A percentile compares a stretch with the other conserved stretches of the same genome.
phyloP scores from a whole-genome alignment of 2,113 vertebrate genomes.

The Ammodytes marinus region DNA sequence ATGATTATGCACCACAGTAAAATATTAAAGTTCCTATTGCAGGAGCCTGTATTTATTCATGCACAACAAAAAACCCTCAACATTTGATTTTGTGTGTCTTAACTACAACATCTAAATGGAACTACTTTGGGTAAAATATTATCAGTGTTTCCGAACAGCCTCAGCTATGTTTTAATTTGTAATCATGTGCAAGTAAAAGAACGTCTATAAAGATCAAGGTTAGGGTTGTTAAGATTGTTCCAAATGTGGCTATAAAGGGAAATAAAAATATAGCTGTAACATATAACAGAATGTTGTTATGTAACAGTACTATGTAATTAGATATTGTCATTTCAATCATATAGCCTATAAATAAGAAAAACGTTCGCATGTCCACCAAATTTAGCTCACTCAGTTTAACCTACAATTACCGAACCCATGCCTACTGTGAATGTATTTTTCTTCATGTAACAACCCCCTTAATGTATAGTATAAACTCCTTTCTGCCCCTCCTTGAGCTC shows the following conservation, averaged over 20 bases:
- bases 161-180: not conserved
- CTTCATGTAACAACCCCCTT: not conserved
- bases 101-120: not conserved
- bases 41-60: not conserved
- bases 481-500: not conserved
- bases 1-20: not conserved
- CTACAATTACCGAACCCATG: no score
- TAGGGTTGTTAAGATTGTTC: not conserved
- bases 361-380: not conserved
- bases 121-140: not conserved
- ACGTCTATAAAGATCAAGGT: not conserved
- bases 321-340: not conserved
- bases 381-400: not conserved
- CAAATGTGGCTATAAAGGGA: not conserved
- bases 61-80: not conserved
- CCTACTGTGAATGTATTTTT: not conserved
- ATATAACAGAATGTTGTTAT: not conserved
- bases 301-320: not conserved
- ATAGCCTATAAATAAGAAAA: not conserved
- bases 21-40: not conserved
- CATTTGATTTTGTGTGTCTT: not conserved
- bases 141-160: not conserved
- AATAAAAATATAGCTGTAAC: not conserved
- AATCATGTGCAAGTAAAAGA: not conserved
- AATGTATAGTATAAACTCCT: not conserved